Conservation (phyloP, 2,797 vertebrate genomes). For the Gadopsis bispinosus region DNA sequence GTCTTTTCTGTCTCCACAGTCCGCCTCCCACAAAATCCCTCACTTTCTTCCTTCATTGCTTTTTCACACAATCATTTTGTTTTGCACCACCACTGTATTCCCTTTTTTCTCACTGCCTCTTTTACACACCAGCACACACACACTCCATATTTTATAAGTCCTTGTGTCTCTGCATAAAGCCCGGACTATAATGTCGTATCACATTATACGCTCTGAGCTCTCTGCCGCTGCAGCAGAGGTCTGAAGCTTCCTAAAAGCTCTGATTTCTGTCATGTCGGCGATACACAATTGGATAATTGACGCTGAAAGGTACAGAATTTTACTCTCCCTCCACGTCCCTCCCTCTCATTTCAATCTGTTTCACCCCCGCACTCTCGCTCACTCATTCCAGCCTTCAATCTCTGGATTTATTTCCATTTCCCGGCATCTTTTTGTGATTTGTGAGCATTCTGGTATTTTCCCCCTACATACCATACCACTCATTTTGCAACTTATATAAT, state of each 20-base stretch:
- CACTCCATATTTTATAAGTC: constrained; percentile 82
- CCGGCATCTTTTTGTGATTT: constrained; percentile 21
- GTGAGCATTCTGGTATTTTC: constrained; percentile 7
- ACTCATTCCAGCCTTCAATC: constrained; percentile 51
- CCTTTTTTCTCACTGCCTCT: constrained; percentile 30
- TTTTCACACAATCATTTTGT: constrained; percentile 42
- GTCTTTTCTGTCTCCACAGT: constrained; percentile 12
- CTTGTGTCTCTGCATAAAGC: constrained; percentile 81
- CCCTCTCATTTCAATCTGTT: constrained; percentile 51
- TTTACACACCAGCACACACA: constrained; percentile 18
- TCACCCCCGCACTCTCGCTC: constrained; percentile 23
- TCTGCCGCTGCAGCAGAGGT: constrained; percentile 47
- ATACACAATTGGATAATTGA: constrained; percentile 81
- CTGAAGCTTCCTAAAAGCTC: constrained; percentile 80
- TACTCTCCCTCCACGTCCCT: constrained; percentile 62
- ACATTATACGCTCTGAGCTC: constrained; percentile 78
- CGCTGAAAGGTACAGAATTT: constrained; percentile 82
- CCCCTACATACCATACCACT: neutral
- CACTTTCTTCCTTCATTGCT: constrained; percentile 21
- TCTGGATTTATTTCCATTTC: constrained; percentile 51
- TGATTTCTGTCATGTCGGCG: constrained; percentile 81
- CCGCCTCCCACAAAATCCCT: neutral
- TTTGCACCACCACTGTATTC: constrained; percentile 34
- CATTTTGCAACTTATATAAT: constrained; percentile 15
- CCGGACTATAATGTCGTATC: constrained; percentile 79